Percentiles rank a stretch among this genome's conserved stretches.
Conservation (phyloP, 2,797 vertebrate genomes). For the Hemitrygon akajei region DNA sequence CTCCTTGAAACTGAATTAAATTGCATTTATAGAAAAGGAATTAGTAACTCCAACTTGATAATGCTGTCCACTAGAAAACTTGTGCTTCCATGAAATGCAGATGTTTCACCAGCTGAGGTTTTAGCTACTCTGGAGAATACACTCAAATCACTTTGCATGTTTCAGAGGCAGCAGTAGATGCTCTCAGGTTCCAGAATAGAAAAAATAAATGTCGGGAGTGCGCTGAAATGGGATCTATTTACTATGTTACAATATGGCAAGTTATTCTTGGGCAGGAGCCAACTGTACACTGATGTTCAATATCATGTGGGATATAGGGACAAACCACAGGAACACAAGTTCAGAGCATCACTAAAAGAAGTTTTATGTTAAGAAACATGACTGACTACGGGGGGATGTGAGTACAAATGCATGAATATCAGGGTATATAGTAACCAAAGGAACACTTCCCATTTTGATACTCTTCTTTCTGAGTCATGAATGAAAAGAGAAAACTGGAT, state of each 20-base stretch:
- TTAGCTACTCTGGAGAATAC: neutral
- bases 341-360: neutral
- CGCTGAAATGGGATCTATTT: neutral
- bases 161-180: neutral
- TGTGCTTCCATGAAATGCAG: neutral
- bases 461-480: neutral
- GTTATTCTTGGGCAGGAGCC: neutral
- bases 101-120: neutral
- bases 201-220: no score
- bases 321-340: neutral
- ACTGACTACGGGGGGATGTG: neutral
- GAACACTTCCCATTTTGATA: neutral
- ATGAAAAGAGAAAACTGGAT: neutral
- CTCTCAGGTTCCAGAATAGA: neutral
- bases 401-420: neutral
- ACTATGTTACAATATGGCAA: neutral
- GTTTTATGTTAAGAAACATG: neutral
- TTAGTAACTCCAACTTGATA: neutral
- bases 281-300: neutral
- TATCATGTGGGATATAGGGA: neutral
- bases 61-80: neutral
- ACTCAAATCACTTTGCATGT: neutral
- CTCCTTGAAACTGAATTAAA: neutral
- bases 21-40: neutral
- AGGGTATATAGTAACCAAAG: neutral